phyloP scores from a whole-genome alignment of 2,888 invertebrate genomes.

The Smittia aterrima region DNA sequence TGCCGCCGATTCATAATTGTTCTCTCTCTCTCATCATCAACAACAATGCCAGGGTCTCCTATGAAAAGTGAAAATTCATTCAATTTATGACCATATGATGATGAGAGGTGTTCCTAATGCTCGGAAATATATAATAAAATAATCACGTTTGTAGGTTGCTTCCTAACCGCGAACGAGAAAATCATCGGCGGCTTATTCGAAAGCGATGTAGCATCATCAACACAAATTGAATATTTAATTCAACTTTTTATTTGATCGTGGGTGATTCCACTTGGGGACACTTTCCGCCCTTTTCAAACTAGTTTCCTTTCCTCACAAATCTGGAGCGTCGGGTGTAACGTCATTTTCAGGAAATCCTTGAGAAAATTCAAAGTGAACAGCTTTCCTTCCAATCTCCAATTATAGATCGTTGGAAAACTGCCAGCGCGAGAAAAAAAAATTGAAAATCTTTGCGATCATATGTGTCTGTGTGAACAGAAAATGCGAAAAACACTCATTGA shows the following conservation, averaged over 20 bases:
- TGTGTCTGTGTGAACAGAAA: constrained; percentile 28
- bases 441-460: neutral
- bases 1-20: neutral
- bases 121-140: constrained; percentile 8
- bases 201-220: constrained; percentile 7
- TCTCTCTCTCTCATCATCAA: neutral
- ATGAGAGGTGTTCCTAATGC: neutral
- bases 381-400: constrained; percentile 67
- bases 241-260: too few relatives aligned
- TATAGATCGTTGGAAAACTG: constrained; percentile 79
- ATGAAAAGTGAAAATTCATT: constrained; percentile 37
- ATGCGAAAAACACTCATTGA: constrained; percentile 34
- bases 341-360: constrained; percentile 43
- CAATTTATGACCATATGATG: constrained; percentile 35
- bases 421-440: constrained; percentile 55
- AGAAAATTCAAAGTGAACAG: constrained; percentile 49
- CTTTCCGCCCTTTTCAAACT: too few relatives aligned
- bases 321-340: constrained; percentile 4
- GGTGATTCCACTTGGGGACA: too few relatives aligned
- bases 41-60: constrained; percentile 14
- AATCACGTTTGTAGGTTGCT: constrained; percentile 33
- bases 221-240: too few relatives aligned
- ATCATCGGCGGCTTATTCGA: constrained; percentile 20
- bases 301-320: neutral
- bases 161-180: neutral